Percentiles rank a stretch among this genome's conserved stretches.
Evolutionary conservation across 2,888 invertebrate genomes (phyloP).

Genomic region (Tipula lateralis): DNA sequence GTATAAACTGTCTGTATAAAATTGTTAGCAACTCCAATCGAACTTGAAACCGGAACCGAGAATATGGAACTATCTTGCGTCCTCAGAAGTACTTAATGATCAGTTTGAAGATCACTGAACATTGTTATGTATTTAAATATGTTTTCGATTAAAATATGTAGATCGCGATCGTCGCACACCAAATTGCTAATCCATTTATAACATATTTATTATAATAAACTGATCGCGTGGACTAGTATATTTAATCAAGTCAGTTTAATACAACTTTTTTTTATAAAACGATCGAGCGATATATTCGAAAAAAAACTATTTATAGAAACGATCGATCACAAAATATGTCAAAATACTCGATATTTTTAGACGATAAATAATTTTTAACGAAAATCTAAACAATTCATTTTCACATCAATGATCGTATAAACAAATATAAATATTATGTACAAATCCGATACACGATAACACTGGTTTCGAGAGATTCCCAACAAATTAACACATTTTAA

Average conservation of each 20-base stretch:
- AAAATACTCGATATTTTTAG: background rate
- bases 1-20: no score
- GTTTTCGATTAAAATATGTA: no score
- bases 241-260: no score
- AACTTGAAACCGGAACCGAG: no score
- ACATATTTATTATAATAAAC: background rate
- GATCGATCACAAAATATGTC: background rate
- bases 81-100: no score
- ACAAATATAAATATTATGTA: background rate
- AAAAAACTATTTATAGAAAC: background rate
- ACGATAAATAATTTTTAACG: background rate
- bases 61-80: no score
- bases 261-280: background rate
- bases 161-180: background rate
- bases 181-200: background rate
- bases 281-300: background rate
- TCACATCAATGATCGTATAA: background rate
- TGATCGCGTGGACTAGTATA: background rate
- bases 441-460: background rate
- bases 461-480: background rate
- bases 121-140: no score
- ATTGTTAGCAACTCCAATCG: no score
- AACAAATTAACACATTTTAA: background rate
- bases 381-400: no score
- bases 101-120: no score